Conservation (phyloP, 2,113 vertebrate species). For the Bubalus kerabau region DNA sequence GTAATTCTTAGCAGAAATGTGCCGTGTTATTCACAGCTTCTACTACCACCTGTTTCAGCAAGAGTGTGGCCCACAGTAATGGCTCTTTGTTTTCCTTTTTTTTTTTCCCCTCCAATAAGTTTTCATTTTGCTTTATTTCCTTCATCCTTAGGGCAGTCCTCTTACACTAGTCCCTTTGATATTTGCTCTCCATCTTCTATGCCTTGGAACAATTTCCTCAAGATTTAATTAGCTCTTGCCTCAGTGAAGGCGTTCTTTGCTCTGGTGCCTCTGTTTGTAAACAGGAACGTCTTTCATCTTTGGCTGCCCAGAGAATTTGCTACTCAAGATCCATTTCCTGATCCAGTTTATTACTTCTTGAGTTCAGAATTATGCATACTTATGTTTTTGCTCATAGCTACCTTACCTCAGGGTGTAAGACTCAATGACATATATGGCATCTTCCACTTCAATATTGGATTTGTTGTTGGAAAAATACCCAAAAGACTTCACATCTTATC, state of each 20-base stretch:
- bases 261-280: constrained; percentile 44
- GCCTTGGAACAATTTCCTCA: constrained; percentile 28
- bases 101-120: neutral
- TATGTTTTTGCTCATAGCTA: neutral
- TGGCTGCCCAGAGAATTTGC: constrained; percentile 31
- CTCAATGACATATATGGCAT: neutral
- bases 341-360: neutral
- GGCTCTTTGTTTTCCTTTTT: neutral
- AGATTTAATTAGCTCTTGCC: neutral
- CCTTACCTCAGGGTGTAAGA: neutral
- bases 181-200: neutral
- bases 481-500: neutral
- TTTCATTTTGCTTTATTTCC: neutral
- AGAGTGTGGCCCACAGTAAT: neutral
- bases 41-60: neutral
- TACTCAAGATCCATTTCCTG: neutral
- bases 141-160: neutral
- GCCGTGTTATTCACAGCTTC: neutral
- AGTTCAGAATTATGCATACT: neutral
- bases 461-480: neutral
- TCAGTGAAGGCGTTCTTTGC: constrained; percentile 35
- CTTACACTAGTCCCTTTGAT: neutral
- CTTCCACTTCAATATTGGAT: neutral
- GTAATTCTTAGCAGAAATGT: neutral
- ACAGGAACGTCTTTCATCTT: constrained; percentile 54